phyloP scores from a whole-genome alignment of 2,113 vertebrate species.

The Atherinomorus stipes region DNA sequence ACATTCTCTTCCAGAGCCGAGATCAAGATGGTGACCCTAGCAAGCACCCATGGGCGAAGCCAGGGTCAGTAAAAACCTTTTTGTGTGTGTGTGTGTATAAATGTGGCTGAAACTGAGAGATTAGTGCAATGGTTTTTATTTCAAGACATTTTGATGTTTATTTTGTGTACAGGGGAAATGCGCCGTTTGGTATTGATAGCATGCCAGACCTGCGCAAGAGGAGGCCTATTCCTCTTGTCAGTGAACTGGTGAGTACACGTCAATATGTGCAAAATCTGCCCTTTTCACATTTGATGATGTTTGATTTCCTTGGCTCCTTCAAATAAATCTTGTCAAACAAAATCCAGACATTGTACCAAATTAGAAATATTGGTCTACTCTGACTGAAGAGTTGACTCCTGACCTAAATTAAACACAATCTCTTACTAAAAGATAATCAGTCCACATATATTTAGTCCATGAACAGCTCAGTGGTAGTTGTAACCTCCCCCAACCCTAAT shows the following conservation, averaged over 20 bases:
- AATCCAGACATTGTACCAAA: neutral
- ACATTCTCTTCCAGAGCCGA: constrained; percentile 78
- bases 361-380: neutral
- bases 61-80: constrained; percentile 86
- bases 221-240: constrained; percentile 93
- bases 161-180: constrained; percentile 82
- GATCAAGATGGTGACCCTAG: constrained; percentile 85
- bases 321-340: neutral
- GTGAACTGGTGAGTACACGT: constrained; percentile 91
- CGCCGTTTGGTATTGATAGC: constrained; percentile 96
- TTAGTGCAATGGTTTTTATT: neutral
- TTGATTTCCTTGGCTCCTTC: neutral
- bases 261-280: neutral
- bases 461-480: neutral
- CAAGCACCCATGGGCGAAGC: constrained; percentile 89
- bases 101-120: neutral
- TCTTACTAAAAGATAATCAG: neutral
- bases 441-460: neutral
- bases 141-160: constrained; percentile 16
- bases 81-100: constrained; percentile 4
- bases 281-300: neutral
- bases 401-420: no score
- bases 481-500: neutral
- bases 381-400: neutral
- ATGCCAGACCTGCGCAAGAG: constrained; percentile 95